Evolutionary conservation across 2,888 invertebrate species (phyloP).

Genomic region (Petrolisthes cinctipes): DNA sequence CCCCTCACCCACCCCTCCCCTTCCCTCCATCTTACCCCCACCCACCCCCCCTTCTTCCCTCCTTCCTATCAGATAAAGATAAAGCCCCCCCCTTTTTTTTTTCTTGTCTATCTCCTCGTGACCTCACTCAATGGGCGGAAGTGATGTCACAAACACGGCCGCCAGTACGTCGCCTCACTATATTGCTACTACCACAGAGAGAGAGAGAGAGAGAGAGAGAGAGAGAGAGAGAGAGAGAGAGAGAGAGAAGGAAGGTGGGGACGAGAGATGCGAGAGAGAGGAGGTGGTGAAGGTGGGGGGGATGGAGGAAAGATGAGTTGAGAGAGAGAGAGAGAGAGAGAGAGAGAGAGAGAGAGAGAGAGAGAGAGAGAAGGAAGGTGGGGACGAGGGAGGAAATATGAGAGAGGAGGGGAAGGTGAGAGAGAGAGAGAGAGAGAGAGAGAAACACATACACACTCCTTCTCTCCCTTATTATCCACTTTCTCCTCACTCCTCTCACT

Average conservation of each 20-base stretch:
- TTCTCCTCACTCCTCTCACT: too few relatives aligned
- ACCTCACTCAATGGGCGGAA: slow-evolving; percentile 32
- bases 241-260: slow-evolving; percentile 7
- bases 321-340: neutral
- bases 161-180: neutral
- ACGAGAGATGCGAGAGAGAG: neutral
- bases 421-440: neutral
- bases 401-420: neutral
- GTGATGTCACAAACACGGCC: neutral
- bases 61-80: slow-evolving; percentile 19
- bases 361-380: neutral
- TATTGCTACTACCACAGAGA: neutral
- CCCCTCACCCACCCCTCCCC: neutral
- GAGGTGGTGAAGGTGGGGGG: neutral
- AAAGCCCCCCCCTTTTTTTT: slow-evolving; percentile 18
- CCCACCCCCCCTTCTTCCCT: neutral
- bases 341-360: neutral
- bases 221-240: neutral
- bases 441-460: too few relatives aligned
- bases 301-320: slow-evolving; percentile 8
- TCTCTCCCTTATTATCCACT: too few relatives aligned
- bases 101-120: slow-evolving; percentile 6
- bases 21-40: slow-evolving; percentile 12
- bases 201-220: neutral
- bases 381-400: neutral